Conservation (phyloP, 2,888 invertebrate species). For the Mamestra brassicae region DNA sequence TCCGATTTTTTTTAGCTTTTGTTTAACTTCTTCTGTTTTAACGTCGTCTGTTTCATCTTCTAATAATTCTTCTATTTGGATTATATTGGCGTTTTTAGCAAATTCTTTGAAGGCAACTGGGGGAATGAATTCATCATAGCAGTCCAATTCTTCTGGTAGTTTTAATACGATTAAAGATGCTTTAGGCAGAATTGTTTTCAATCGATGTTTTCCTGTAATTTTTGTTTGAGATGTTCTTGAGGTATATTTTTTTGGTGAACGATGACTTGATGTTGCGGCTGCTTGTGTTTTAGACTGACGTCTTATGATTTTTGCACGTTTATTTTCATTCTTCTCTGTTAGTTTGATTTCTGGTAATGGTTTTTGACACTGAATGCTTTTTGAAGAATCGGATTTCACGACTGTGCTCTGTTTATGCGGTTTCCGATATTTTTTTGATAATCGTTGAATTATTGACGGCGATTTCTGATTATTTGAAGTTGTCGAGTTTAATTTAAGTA, state of each 20-base stretch:
- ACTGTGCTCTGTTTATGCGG: not conserved
- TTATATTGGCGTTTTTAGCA: slow-evolving; percentile 14
- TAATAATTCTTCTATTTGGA: slow-evolving; percentile 21
- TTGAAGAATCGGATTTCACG: not conserved
- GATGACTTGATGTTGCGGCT: not conserved
- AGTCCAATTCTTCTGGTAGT: slow-evolving; percentile 24
- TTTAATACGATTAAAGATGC: slow-evolving; percentile 35
- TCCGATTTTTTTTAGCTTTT: not conserved
- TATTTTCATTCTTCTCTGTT: not conserved
- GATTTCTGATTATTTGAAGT: not conserved
- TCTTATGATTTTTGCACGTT: not conserved
- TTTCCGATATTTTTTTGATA: not conserved
- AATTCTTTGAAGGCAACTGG: not conserved
- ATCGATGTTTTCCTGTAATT: not conserved
- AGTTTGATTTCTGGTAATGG: not conserved
- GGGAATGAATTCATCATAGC: slow-evolving; percentile 43
- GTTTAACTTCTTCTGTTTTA: not conserved
- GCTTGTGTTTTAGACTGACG: not conserved
- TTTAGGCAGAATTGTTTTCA: not conserved
- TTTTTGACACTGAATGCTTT: not conserved
- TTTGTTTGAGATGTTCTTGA: not conserved
- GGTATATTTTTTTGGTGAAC: not conserved
- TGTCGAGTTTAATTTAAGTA: not conserved
- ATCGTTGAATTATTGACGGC: not conserved
- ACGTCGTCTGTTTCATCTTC: not conserved